A percentile compares a stretch with the other conserved stretches of the same genome.
Conservation (phyloP, 2,888 invertebrate genomes). For the Drosophila neoperkinsi region DNA sequence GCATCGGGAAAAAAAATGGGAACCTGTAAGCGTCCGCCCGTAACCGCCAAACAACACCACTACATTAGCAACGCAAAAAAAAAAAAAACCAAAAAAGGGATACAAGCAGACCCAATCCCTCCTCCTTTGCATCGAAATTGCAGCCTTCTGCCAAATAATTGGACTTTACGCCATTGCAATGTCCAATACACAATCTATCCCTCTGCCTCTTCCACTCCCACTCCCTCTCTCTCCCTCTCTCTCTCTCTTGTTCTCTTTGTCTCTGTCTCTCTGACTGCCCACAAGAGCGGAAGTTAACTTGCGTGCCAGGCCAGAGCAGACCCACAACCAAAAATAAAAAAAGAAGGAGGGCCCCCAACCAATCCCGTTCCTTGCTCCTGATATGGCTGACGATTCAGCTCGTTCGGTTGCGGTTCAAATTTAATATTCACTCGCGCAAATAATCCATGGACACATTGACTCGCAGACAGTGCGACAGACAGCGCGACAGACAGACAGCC, state of each 20-base stretch:
- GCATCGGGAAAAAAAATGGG: conserved; percentile 1
- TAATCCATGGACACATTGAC: conserved; percentile 62
- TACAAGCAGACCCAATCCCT: background rate
- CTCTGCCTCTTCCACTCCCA: background rate
- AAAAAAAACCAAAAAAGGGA: background rate
- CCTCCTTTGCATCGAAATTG: background rate
- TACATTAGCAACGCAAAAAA: conserved; percentile 65
- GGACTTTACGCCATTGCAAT: conserved; percentile 65
- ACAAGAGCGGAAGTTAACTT: conserved; percentile 79
- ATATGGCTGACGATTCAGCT: conserved; percentile 61
- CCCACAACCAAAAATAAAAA: background rate
- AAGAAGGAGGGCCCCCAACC: background rate
- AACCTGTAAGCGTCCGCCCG: conserved; percentile 37
- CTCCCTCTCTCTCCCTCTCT: background rate
- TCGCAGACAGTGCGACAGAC: conserved; percentile 4
- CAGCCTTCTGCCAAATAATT: conserved; percentile 62
- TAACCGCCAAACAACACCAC: conserved; percentile 74
- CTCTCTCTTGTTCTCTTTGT: background rate
- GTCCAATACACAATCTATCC: conserved; percentile 29
- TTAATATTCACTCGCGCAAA: conserved; percentile 80
- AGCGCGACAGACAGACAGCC: background rate
- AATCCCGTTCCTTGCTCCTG: background rate
- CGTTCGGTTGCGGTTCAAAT: conserved; percentile 79
- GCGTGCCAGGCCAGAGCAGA: conserved; percentile 54
- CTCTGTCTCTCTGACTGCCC: conserved; percentile 34